A percentile compares a stretch with the other conserved stretches of the same genome.
Conservation (phyloP, 1,140 invertebrate species). For the Panagrolaimus sp. region DNA sequence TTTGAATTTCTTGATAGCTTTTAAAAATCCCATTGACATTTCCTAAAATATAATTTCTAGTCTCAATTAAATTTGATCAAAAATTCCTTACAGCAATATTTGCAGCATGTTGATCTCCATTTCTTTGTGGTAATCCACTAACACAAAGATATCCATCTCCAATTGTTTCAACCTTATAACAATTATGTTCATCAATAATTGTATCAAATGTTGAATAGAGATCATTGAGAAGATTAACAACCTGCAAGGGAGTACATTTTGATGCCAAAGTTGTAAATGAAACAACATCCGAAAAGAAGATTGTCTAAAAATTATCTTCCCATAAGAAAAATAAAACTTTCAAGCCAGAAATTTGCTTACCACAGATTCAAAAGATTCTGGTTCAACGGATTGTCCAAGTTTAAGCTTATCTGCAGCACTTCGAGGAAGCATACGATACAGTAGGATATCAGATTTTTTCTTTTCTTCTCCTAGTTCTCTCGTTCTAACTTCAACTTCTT, state of each 20-base stretch:
- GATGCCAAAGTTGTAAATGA: conserved; percentile 88
- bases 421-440: conserved; percentile 80
- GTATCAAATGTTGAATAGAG: conserved; percentile 74
- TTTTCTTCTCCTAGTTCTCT: conserved; percentile 87
- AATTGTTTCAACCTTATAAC: conserved; percentile 69
- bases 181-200: conserved; percentile 70
- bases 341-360: too few species aligned
- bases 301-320: too few species aligned
- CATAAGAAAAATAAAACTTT: too few species aligned
- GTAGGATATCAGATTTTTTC: conserved; percentile 80
- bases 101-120: conserved; percentile 65
- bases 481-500: conserved; percentile 80
- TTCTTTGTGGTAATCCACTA: conserved; percentile 65
- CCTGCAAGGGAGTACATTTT: conserved; percentile 62
- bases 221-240: conserved; percentile 74
- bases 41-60: too few species aligned
- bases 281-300: conserved; percentile 74
- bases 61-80: too few species aligned
- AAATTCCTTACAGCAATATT: conserved; percentile 66
- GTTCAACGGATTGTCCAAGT: conserved; percentile 76
- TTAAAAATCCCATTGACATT: conserved; percentile 59
- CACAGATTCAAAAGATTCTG: conserved; percentile 78
- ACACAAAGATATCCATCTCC: conserved; percentile 71
- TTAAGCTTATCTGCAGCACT: conserved; percentile 74
- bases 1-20: conserved; percentile 6